Base-by-base conservation (phyloP, 1,140 invertebrate species). In the Orius laevigatus region DNA sequence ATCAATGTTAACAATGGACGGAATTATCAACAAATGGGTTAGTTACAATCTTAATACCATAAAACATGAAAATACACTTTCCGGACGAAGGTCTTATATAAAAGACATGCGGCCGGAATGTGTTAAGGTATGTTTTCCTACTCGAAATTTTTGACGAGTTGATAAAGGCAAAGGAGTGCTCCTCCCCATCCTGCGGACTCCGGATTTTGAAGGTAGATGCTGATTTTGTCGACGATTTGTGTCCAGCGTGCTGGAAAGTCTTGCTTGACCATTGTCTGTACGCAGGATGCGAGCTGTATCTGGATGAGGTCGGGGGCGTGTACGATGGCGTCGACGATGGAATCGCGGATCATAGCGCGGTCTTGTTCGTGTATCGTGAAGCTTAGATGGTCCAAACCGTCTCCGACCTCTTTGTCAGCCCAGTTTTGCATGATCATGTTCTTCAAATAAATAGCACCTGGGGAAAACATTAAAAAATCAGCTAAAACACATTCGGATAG, bases 211-310 rank as follows among this genome's bases (percentile, higher is more conserved):
- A 92, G 68, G 62, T 84, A 87, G 58, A 79, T 72, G 47, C 74
- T 77, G 46, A 96, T 88, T 70, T 97, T 96, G 60, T 98, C 91
- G 11, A 95, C 85, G 59, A 98, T 81, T 64, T 87, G 82, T 1
- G 91, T 84, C 95, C 94, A 98, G 58, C 85, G 72, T 42, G 79
- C 81, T 40, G 95, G 95, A 63, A 96, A 99, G 62, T 99, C 95
- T 66, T 84, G 74, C 62, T 95, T 95, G 8, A 97, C 84, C 53
- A 98, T 94, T 53, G 79, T 79, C 64, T 80, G 84, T 8, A 97
- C 78, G 64, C 88, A 92, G 5, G 91, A 79, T 55, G 85, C 85
- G 14, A 98, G 68, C 65, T 98, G 94, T 45, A 89, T 72, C 81
- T 81, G 76, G 56, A 98, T 80, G 15, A 87, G 64, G 55, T 94